A percentile compares a stretch with the other conserved stretches of the same genome.
These are phyloP conservation scores for Littorina saxatilis DNA, from an alignment of 1,140 invertebrate species.

Conservation along the genomic window DNA sequence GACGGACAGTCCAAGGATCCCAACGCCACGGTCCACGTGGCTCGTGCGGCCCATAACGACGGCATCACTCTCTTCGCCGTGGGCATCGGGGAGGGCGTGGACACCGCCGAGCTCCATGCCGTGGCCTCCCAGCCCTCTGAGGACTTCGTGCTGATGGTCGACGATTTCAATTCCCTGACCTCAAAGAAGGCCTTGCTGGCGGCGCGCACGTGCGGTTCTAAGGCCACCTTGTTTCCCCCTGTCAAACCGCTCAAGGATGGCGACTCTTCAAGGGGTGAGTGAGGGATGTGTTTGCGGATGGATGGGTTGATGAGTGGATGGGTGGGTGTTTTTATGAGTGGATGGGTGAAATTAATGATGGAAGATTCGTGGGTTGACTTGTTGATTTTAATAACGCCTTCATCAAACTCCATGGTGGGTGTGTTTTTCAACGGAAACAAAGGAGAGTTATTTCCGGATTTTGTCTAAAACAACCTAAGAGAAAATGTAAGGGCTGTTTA, in stretches of 20 bases:
- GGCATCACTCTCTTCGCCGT: slow-evolving; percentile 67
- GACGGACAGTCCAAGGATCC: slow-evolving; percentile 63
- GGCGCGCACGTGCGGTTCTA: slow-evolving; percentile 35
- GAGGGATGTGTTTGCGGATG: neutral
- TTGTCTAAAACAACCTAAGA: too few species aligned
- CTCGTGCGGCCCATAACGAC: slow-evolving; percentile 45
- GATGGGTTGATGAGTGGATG: too few species aligned
- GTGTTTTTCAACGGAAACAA: too few species aligned
- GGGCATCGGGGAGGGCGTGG: slow-evolving; percentile 62
- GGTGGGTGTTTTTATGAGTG: too few species aligned
- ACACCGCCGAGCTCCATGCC: slow-evolving; percentile 55
- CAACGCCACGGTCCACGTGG: slow-evolving; percentile 51
- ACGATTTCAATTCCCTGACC: slow-evolving; percentile 52
- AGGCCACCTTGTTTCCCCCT: neutral
- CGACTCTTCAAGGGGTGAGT: neutral
- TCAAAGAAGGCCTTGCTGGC: slow-evolving; percentile 47
- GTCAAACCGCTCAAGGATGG: slow-evolving; percentile 39
- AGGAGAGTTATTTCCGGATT: too few species aligned
- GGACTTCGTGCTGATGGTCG: slow-evolving; percentile 63
- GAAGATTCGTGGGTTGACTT: too few species aligned
- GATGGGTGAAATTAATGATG: too few species aligned
- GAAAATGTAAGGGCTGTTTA: too few species aligned
- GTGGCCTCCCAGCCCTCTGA: slow-evolving; percentile 58
- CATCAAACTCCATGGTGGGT: too few species aligned
- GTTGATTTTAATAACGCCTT: too few species aligned